Conservation (phyloP, 1,140 invertebrate genomes). For the Lysiphlebus fabarum region DNA sequence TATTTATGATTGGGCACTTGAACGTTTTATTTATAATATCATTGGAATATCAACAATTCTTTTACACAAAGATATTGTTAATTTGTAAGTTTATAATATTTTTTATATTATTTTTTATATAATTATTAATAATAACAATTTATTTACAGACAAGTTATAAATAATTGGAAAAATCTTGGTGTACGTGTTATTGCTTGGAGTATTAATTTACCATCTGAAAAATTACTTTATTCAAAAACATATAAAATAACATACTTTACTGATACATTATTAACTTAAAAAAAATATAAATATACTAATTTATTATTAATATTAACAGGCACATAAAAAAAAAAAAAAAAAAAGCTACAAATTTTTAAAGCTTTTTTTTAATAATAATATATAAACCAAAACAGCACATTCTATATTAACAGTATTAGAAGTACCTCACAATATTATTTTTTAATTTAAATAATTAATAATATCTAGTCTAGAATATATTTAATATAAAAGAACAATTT, state of each 20-base stretch:
- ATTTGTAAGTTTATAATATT: slow-evolving; percentile 56
- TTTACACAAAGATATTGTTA: slow-evolving; percentile 67
- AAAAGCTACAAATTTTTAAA: slow-evolving; percentile 1
- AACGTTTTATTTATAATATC: slow-evolving; percentile 55
- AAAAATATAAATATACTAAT: slow-evolving; percentile 38
- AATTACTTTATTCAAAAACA: slow-evolving; percentile 59
- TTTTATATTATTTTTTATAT: background rate
- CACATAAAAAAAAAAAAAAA: too few species aligned
- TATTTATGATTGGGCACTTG: slow-evolving; percentile 58
- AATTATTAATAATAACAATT: background rate
- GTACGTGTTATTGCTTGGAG: slow-evolving; percentile 63
- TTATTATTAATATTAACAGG: background rate
- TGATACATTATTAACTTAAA: slow-evolving; percentile 64
- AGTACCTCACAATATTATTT: slow-evolving; percentile 2
- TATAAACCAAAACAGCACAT: slow-evolving; percentile 2
- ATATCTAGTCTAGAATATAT: slow-evolving; percentile 3
- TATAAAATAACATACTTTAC: slow-evolving; percentile 64
- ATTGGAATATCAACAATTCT: slow-evolving; percentile 64
- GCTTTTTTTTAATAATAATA: too few species aligned
- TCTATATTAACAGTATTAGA: slow-evolving; percentile 10
- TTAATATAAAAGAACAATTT: too few species aligned
- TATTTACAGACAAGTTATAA: slow-evolving; percentile 57
- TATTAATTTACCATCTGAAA: slow-evolving; percentile 65
- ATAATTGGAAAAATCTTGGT: slow-evolving; percentile 57
- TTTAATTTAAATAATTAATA: background rate